Base-by-base conservation (phyloP, 1,140 invertebrate genomes). In the Micrasema longulum region DNA sequence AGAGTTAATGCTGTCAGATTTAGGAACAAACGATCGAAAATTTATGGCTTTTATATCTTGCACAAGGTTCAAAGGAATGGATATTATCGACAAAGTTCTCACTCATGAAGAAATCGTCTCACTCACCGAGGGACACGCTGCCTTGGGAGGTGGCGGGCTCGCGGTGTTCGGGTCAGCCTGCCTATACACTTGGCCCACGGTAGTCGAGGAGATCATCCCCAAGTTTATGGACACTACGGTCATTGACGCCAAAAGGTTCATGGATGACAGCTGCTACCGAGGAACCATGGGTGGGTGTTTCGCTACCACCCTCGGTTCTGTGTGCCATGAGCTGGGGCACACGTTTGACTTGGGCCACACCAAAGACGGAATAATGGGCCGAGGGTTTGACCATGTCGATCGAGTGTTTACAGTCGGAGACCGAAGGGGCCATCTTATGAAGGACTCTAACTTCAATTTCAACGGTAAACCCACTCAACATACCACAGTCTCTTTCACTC, bases 341-440 rank as follows among this genome's bases (percentile, higher is more conserved):
- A 96, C 94, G 1, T 97, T 98, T 81, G 95, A 98, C 83, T 87
- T 98, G 36, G 96, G 95, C 0, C 96, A 99, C 80, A 94, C 95
- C 0, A 87, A 89, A 74, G 89, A 92, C 74, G 96, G 97, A 6
- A 94, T 99, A 50, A 98, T 99, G 97, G 94, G 94, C 12, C 88
- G 94, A 77, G 96, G 95, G 12, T 97, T 98, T 82, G 95, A 97
- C 82, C 92, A 96, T 78, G 90, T 93, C 48, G 91, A 91, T 84
- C 89, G 88, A 77, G 92, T 92, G 68, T 93, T 91, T 77, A 84
- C 89, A n/a, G 85, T 87, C 26, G 83, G 84, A 11, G 85, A 88
- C 75, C 84, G 81, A 73, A 84, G 78, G 72, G n/a, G n/a, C n/a
- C 79, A 79, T 50, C 68, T 82, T 77, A 36, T 81, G 77, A 83